Percentiles rank a stretch among this genome's conserved stretches.
Evolutionary conservation across 37 sponge, comb jelly and placozoan genomes (phyloP).

Genomic region (Axinella damicornis): DNA sequence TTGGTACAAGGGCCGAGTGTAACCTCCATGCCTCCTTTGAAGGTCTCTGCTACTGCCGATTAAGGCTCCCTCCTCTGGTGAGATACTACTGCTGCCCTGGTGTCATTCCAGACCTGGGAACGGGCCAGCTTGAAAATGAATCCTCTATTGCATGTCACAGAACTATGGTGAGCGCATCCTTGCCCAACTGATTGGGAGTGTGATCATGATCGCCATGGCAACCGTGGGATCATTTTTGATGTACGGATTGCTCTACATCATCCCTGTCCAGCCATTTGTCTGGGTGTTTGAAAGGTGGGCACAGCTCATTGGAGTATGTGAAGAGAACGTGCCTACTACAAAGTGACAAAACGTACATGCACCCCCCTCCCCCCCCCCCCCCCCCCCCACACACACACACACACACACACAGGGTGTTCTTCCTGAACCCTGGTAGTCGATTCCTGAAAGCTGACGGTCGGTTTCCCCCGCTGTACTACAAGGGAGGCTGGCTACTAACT

Average conservation of each 20-base stretch:
- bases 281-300: constrained; percentile 29
- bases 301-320: too few species aligned
- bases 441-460: constrained; percentile 8
- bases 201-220: constrained; percentile 66
- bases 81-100: neutral
- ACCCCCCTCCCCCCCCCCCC: too few species aligned
- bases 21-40: constrained; percentile 87
- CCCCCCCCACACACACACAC: neutral
- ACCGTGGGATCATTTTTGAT: constrained; percentile 40
- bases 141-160: constrained; percentile 6
- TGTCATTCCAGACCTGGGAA: too few species aligned
- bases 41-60: constrained; percentile 76
- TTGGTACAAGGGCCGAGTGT: constrained; percentile 20
- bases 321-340: too few species aligned
- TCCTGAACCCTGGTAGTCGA: constrained; percentile 7
- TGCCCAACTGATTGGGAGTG: constrained; percentile 63
- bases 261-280: constrained; percentile 53
- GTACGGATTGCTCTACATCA: constrained; percentile 68
- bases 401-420: constrained; percentile 20
- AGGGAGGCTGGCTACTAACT: constrained; percentile 70
- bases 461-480: constrained; percentile 3
- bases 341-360: too few species aligned
- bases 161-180: constrained; percentile 58
- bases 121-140: too few species aligned
- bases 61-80: constrained; percentile 78